These are phyloP conservation scores for Neoaliturus tenellus DNA, from an alignment of 2,888 invertebrate genomes.

Conservation along the genomic window DNA sequence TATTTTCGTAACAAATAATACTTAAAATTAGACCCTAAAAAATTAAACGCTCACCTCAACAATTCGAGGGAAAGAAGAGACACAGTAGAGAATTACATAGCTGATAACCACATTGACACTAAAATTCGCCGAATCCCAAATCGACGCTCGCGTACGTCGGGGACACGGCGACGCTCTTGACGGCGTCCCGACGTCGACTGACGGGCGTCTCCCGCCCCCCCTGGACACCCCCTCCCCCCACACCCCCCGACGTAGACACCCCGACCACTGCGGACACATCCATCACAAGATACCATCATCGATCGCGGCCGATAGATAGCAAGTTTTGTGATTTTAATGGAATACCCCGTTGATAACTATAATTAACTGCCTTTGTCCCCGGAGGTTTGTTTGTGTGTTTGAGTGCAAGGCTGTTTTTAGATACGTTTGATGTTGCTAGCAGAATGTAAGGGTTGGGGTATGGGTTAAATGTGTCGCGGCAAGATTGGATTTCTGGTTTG, in stretches of 20 bases:
- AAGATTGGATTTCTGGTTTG: too few species aligned
- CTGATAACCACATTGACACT: not conserved
- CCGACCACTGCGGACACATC: conserved; percentile 38
- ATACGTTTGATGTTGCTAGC: too few species aligned
- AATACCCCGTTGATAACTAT: conserved; percentile 4
- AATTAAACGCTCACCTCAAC: too few species aligned
- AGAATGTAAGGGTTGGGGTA: too few species aligned
- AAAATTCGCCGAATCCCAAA: not conserved
- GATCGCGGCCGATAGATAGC: conserved; percentile 34
- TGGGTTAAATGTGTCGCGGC: too few species aligned
- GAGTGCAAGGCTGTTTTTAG: too few species aligned
- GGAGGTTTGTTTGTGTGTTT: not conserved
- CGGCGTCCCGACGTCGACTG: conserved; percentile 41
- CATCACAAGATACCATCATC: conserved; percentile 43
- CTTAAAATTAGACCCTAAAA: too few species aligned
- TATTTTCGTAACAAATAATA: too few species aligned
- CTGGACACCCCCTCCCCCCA: not conserved
- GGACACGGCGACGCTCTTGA: not conserved
- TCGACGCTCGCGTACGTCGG: not conserved
- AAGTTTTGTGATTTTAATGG: conserved; percentile 42
- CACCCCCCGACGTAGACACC: not conserved
- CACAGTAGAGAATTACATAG: too few species aligned
- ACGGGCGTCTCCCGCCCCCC: not conserved
- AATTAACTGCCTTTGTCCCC: not conserved
- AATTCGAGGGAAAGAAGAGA: too few species aligned